These are phyloP conservation scores for Euphydryas editha DNA, from an alignment of 2,888 invertebrate genomes.

Conservation along the genomic window DNA sequence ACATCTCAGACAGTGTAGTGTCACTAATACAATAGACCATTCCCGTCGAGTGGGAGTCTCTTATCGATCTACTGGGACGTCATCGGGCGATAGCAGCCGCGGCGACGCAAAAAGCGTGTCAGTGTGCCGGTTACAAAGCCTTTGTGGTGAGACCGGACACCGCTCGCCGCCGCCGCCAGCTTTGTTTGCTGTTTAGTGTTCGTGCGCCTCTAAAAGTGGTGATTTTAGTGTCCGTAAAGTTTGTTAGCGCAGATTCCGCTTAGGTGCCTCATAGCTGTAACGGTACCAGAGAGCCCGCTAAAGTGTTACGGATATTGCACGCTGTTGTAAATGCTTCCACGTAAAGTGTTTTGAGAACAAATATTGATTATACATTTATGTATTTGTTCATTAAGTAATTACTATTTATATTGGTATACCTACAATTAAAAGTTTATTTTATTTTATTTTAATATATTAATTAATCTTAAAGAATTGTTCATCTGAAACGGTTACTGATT, in stretches of 20 bases:
- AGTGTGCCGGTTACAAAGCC: constrained; percentile 77
- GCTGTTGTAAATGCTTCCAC: constrained; percentile 11
- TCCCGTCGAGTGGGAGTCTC: constrained; percentile 79
- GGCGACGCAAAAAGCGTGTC: constrained; percentile 82
- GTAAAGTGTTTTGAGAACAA: constrained; percentile 6
- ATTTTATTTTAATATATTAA: no score
- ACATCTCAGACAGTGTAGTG: constrained; percentile 78
- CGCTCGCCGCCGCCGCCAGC: constrained; percentile 72
- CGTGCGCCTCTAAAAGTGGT: constrained; percentile 70
- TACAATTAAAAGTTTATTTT: neutral
- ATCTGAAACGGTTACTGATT: no score
- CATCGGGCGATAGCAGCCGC: constrained; percentile 78
- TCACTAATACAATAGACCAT: constrained; percentile 79
- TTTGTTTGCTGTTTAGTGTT: constrained; percentile 80
- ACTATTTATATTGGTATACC: neutral
- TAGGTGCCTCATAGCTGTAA: constrained; percentile 45
- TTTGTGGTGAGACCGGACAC: constrained; percentile 79
- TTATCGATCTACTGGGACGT: constrained; percentile 82
- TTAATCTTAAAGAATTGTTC: no score
- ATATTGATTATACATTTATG: neutral
- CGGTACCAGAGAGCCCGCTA: constrained; percentile 23
- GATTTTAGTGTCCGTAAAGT: constrained; percentile 68
- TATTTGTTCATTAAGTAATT: neutral
- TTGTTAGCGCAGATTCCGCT: constrained; percentile 56
- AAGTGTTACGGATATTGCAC: constrained; percentile 32